These are phyloP conservation scores for Andrena dorsata DNA, from an alignment of 2,888 invertebrate species.

Conservation along the genomic window DNA sequence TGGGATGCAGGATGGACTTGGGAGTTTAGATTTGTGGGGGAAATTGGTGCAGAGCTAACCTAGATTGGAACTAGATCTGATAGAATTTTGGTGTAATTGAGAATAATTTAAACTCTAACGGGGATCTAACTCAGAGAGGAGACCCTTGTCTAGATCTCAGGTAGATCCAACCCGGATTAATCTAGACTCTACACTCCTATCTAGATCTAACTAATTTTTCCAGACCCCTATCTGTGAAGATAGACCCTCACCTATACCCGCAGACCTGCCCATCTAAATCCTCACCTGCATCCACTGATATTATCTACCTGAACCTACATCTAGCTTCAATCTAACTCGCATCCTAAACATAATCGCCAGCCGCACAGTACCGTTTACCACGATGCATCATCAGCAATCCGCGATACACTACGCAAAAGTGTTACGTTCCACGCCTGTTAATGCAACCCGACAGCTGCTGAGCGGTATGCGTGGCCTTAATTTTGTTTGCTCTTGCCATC, in stretches of 20 bases:
- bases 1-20: background rate
- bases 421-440: constrained; percentile 28
- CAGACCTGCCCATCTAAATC: too few relatives aligned
- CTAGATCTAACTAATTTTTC: too few relatives aligned
- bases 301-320: too few relatives aligned
- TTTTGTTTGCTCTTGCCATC: constrained; percentile 52
- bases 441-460: constrained; percentile 44
- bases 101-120: too few relatives aligned
- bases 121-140: too few relatives aligned
- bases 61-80: too few relatives aligned
- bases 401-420: constrained; percentile 29
- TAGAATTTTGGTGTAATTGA: too few relatives aligned
- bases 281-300: too few relatives aligned
- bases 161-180: background rate
- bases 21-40: too few relatives aligned
- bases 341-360: constrained; percentile 7
- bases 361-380: constrained; percentile 25
- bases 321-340: constrained; percentile 14
- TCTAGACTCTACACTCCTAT: background rate
- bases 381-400: constrained; percentile 4
- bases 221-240: too few relatives aligned
- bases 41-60: too few relatives aligned
- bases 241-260: too few relatives aligned
- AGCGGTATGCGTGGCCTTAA: constrained; percentile 23
- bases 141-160: background rate